Percentiles rank a stretch among this genome's conserved stretches.
These are phyloP conservation scores for Stramonita haemastoma DNA, from an alignment of 2,888 invertebrate species.

Conservation along the genomic window DNA sequence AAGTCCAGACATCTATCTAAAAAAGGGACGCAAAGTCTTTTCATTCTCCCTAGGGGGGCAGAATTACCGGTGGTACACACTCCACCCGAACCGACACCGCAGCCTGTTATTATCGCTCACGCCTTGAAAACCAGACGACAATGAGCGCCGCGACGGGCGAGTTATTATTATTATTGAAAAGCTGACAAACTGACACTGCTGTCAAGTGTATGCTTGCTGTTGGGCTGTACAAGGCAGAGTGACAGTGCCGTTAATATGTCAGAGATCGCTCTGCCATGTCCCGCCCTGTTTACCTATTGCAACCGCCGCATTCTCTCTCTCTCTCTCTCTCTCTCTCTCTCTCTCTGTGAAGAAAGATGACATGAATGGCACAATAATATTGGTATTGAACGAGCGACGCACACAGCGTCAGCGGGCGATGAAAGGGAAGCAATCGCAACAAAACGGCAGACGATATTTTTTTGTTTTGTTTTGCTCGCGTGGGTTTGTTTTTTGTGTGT, in stretches of 20 bases:
- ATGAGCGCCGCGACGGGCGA: background rate
- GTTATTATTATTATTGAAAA: background rate
- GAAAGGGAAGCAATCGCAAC: conserved; percentile 7
- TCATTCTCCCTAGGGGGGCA: too few relatives aligned
- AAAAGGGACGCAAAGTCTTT: too few relatives aligned
- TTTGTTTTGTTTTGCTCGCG: background rate
- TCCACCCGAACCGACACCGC: background rate
- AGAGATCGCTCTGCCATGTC: background rate
- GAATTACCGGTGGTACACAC: too few relatives aligned
- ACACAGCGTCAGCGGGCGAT: background rate
- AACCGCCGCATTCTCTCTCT: background rate
- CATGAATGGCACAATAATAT: background rate
- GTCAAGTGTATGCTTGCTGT: background rate
- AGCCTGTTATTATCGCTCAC: background rate
- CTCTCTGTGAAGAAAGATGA: background rate
- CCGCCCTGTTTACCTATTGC: background rate
- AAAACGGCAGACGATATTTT: background rate
- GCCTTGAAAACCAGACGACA: background rate
- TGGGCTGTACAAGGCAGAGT: background rate
- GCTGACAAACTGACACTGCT: background rate
- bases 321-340: background rate
- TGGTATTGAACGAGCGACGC: background rate
- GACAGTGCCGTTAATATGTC: conserved; percentile 6
- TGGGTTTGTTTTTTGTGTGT: too few relatives aligned
- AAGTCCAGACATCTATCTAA: too few relatives aligned